Percentiles rank a stretch among this genome's conserved stretches.
Conservation (phyloP, 2,888 invertebrate genomes). For the Noctua comes region DNA sequence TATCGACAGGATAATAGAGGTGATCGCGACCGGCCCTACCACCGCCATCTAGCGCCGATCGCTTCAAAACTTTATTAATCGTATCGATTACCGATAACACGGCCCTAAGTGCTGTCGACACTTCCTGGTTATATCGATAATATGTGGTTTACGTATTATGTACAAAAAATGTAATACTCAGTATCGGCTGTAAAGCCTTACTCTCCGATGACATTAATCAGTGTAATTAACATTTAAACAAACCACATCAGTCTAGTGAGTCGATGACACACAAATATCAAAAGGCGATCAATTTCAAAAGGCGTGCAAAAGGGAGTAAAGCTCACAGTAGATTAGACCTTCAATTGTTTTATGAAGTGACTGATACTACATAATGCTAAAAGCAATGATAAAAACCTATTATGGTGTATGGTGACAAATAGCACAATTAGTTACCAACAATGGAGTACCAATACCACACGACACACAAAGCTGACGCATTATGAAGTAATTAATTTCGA, state of each 20-base stretch:
- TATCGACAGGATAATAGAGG: conserved; percentile 89
- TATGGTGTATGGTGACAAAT: background rate
- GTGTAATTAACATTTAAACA: background rate
- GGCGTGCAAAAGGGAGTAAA: background rate
- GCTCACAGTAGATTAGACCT: background rate
- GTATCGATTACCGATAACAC: conserved; percentile 71
- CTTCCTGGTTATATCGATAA: conserved; percentile 33
- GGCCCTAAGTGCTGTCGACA: conserved; percentile 50
- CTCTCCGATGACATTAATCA: background rate
- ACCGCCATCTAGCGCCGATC: conserved; percentile 77
- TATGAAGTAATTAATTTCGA: background rate
- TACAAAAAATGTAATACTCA: background rate
- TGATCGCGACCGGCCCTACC: conserved; percentile 76
- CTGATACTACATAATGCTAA: background rate
- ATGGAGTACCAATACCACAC: background rate
- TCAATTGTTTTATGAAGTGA: background rate
- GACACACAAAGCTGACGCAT: background rate
- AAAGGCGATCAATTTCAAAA: background rate
- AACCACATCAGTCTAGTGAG: background rate
- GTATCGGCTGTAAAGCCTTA: background rate
- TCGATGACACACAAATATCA: background rate
- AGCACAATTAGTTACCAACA: background rate
- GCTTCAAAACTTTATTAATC: conserved; percentile 82
- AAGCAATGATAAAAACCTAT: background rate
- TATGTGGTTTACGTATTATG: conserved; percentile 1